Conservation (phyloP, 2,113 vertebrate genomes). For the Apus apus region DNA sequence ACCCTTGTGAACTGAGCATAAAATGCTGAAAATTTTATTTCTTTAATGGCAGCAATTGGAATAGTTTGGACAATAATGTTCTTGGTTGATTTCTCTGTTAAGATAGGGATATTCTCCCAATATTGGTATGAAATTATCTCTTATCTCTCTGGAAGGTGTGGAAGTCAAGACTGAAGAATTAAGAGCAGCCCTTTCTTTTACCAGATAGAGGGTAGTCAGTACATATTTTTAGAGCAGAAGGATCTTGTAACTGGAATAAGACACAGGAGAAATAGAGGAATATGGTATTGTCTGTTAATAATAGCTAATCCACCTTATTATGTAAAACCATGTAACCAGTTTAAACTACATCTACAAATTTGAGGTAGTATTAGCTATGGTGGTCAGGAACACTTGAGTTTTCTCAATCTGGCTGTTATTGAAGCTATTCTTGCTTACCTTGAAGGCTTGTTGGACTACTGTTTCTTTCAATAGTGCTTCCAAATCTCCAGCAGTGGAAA, state of each 20-base stretch:
- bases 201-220: not conserved
- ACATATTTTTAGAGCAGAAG: not conserved
- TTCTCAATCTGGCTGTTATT: not conserved
- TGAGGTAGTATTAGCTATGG: not conserved
- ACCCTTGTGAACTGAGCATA: not conserved
- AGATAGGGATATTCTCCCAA: not conserved
- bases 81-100: not conserved
- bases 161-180: not conserved
- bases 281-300: not conserved
- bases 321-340: not conserved
- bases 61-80: not conserved
- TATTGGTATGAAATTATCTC: not conserved
- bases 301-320: not conserved
- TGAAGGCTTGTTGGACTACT: not conserved
- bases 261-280: not conserved
- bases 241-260: not conserved
- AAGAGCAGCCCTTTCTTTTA: not conserved
- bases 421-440: not conserved
- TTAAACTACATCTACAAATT: not conserved
- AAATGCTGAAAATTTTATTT: not conserved
- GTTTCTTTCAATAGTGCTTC: not conserved
- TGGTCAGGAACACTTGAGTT: not conserved
- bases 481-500: not conserved
- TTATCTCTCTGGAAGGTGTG: not conserved
- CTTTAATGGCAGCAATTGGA: not conserved